Conservation (phyloP, 1,140 invertebrate genomes). For the Anadara kagoshimensis region DNA sequence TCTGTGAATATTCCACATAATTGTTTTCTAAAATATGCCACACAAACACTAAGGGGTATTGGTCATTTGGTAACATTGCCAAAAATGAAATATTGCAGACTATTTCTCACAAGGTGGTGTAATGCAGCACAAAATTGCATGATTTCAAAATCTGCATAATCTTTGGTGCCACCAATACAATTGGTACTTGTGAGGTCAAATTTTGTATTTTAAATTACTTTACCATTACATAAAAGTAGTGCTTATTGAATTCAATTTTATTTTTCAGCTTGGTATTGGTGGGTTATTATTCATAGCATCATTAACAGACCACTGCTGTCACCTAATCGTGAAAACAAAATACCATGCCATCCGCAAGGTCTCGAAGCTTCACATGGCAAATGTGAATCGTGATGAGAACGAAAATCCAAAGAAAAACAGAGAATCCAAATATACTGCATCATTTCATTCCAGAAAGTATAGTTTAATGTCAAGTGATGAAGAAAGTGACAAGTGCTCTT, state of each 20-base stretch:
- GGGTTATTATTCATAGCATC: constrained; percentile 61
- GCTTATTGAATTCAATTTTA: not conserved
- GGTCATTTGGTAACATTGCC: too few relatives aligned
- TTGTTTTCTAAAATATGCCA: too few relatives aligned
- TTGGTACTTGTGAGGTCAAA: too few relatives aligned
- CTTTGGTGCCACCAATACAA: too few relatives aligned
- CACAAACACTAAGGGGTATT: too few relatives aligned
- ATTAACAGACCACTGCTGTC: constrained; percentile 70
- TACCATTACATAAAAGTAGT: not conserved
- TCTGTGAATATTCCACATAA: too few relatives aligned
- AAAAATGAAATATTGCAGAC: too few relatives aligned
- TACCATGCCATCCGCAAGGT: constrained; percentile 52
- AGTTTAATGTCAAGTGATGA: not conserved
- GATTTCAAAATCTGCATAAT: too few relatives aligned
- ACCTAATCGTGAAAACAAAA: constrained; percentile 70
- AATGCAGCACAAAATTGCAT: too few relatives aligned
- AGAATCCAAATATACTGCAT: not conserved
- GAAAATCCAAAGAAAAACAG: not conserved
- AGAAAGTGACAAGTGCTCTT: not conserved
- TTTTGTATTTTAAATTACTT: not conserved
- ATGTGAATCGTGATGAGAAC: not conserved
- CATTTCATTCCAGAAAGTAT: not conserved
- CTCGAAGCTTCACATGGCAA: not conserved
- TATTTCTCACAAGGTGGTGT: too few relatives aligned
- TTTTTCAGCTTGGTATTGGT: constrained; percentile 62